Evolutionary conservation across 2,888 invertebrate genomes (phyloP).

Genomic region (Phortica magna): DNA sequence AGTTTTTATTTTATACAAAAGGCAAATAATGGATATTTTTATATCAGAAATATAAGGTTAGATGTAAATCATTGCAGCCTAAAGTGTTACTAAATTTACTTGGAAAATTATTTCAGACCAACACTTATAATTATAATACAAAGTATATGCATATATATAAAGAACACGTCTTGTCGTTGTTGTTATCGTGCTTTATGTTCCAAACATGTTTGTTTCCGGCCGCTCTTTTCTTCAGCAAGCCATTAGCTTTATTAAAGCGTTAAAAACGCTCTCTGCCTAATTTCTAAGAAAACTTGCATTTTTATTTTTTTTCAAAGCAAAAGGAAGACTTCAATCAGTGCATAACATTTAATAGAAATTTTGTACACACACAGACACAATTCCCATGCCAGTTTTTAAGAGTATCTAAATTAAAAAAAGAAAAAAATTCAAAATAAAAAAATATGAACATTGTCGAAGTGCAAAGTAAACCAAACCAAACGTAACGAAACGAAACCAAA

Average conservation of each 20-base stretch:
- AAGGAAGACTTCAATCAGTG: not conserved
- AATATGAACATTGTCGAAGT: conserved; percentile 5
- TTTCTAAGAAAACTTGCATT: not conserved
- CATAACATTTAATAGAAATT: not conserved
- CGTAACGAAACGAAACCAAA: not conserved
- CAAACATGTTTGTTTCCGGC: not conserved
- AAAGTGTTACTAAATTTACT: no score
- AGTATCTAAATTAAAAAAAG: conserved; percentile 4
- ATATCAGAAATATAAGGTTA: no score
- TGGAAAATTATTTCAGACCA: no score
- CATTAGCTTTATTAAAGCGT: not conserved
- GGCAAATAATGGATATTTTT: no score
- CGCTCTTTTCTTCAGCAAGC: not conserved
- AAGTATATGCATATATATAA: no score
- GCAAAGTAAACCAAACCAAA: conserved; percentile 1
- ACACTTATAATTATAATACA: no score
- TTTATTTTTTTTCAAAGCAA: not conserved
- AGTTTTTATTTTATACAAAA: no score
- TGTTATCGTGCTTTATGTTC: not conserved
- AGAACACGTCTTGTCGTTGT: not conserved
- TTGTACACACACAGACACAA: not conserved
- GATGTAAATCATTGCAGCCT: no score
- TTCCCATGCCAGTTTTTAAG: no score
- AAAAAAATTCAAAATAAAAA: not conserved
- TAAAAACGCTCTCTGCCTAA: not conserved